Conservation (phyloP, 2,888 invertebrate genomes). For the Caenorhabditis imperialis region DNA sequence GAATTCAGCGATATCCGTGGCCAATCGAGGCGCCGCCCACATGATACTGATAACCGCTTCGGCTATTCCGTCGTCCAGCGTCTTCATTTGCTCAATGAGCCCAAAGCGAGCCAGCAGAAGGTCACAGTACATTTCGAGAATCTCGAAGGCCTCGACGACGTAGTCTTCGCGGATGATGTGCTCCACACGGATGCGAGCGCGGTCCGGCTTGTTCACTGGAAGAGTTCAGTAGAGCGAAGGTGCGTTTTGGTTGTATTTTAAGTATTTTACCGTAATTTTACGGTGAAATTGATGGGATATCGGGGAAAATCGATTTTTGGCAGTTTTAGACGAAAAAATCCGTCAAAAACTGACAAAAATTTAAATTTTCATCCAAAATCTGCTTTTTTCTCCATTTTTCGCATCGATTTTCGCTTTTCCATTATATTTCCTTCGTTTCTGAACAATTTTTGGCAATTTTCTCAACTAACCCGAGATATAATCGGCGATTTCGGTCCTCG, state of each 20-base stretch:
- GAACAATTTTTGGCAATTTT: too few species aligned
- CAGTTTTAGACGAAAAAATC: too few species aligned
- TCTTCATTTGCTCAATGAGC: constrained; percentile 94
- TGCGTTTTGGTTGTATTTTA: background rate
- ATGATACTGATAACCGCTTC: constrained; percentile 96
- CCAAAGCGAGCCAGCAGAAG: constrained; percentile 95
- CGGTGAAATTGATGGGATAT: background rate
- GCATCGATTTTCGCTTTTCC: too few species aligned
- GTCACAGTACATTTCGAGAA: constrained; percentile 99
- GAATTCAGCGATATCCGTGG: constrained; percentile 80
- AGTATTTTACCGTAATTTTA: background rate
- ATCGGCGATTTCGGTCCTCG: constrained; percentile 96
- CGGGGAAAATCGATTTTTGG: too few species aligned
- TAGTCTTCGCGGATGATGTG: constrained; percentile 96
- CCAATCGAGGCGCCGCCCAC: constrained; percentile 94
- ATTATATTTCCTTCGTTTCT: too few species aligned
- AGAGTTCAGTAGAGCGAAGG: too few species aligned
- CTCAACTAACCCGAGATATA: constrained; percentile 90
- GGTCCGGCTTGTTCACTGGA: constrained; percentile 80
- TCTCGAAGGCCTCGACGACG: constrained; percentile 98
- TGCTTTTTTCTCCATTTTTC: too few species aligned
- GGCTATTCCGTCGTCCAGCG: constrained; percentile 91
- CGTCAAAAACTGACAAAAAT: too few species aligned
- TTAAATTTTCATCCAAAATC: too few species aligned
- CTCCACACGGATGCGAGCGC: constrained; percentile 96